Conservation (phyloP, 2,113 vertebrate genomes). For the Eonycteris spelaea region DNA sequence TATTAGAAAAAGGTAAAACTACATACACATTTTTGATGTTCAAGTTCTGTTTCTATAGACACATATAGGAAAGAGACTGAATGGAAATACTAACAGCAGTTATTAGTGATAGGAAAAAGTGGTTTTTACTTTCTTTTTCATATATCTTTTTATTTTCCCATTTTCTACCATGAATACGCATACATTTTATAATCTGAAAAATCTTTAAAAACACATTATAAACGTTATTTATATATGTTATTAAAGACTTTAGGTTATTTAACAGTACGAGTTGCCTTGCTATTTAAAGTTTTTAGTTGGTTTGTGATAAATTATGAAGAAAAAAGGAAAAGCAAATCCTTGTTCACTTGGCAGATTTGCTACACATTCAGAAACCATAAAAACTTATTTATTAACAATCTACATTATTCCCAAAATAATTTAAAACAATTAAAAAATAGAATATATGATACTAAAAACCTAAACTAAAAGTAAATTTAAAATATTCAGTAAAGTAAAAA, state of each 20-base stretch:
- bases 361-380: neutral
- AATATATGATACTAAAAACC: neutral
- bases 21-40: neutral
- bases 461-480: neutral
- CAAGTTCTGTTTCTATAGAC: neutral
- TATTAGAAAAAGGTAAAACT: neutral
- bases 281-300: slow-evolving; percentile 25
- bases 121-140: slow-evolving; percentile 19
- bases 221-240: neutral
- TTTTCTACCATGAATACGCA: neutral
- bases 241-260: slow-evolving; percentile 21
- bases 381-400: neutral
- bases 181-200: slow-evolving; percentile 33
- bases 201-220: neutral
- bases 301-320: slow-evolving; percentile 6
- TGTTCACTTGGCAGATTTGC: neutral
- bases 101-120: neutral
- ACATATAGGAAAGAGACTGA: neutral
- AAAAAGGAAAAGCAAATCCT: neutral
- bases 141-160: neutral
- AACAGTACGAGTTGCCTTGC: neutral
- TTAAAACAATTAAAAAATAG: neutral
- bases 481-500: slow-evolving; percentile 5
- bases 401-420: slow-evolving; percentile 5
- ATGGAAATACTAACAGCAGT: neutral